Percentiles rank a stretch among this genome's conserved stretches.
Evolutionary conservation across 2,113 vertebrate genomes (phyloP).

Genomic region (Notothenia rossii): DNA sequence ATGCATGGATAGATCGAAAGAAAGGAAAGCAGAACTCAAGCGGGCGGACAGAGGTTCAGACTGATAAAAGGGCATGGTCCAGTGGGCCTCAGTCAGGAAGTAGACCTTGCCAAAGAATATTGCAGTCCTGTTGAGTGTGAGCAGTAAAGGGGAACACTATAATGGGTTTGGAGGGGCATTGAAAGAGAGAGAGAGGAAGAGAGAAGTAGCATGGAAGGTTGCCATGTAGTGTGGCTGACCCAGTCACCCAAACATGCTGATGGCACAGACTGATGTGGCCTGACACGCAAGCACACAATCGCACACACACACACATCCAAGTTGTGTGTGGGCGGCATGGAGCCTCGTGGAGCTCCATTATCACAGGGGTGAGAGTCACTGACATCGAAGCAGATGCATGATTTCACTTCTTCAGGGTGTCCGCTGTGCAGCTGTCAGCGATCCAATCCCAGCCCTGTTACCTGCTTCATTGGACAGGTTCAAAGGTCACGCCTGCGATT

Average conservation of each 20-base stretch:
- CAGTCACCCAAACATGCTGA: slow-evolving; percentile 62
- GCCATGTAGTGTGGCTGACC: slow-evolving; percentile 48
- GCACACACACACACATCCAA: slow-evolving; percentile 14
- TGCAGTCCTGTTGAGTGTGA: slow-evolving; percentile 51
- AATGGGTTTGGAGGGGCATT: slow-evolving; percentile 60
- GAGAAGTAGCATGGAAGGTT: slow-evolving; percentile 33
- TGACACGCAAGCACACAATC: slow-evolving; percentile 29
- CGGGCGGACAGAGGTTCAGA: slow-evolving; percentile 59
- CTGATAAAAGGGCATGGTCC: slow-evolving; percentile 67
- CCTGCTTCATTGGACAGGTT: slow-evolving; percentile 80
- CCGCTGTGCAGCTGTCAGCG: slow-evolving; percentile 68
- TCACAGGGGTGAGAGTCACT: slow-evolving; percentile 57
- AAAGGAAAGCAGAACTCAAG: slow-evolving; percentile 22
- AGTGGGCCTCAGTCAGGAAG: slow-evolving; percentile 57
- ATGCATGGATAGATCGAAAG: slow-evolving; percentile 44
- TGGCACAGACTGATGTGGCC: slow-evolving; percentile 38
- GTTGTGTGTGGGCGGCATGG: slow-evolving; percentile 26
- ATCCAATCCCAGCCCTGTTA: slow-evolving; percentile 79
- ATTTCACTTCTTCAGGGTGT: slow-evolving; percentile 65
- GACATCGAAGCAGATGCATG: slow-evolving; percentile 73
- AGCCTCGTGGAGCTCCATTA: slow-evolving; percentile 60
- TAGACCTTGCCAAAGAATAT: slow-evolving; percentile 49
- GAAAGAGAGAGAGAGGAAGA: slow-evolving; percentile 10
- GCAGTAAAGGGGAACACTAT: slow-evolving; percentile 75
- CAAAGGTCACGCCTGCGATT: slow-evolving; percentile 62